Base-by-base conservation (phyloP, 2,797 vertebrate species). In the Carcharodon carcharias region DNA sequence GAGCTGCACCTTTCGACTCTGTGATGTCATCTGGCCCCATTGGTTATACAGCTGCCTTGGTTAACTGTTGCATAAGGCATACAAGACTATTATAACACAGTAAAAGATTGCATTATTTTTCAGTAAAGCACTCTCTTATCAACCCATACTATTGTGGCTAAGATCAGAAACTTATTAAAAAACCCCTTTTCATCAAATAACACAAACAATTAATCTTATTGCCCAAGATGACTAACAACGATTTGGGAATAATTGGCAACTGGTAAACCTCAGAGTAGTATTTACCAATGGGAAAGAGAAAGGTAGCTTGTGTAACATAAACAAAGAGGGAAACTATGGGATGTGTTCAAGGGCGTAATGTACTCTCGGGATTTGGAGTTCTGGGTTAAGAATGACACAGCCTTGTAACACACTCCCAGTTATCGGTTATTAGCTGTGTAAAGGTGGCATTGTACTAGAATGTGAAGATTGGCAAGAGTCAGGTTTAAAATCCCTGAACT, bases 31-130 rank as follows among this genome's bases (percentile, higher is more conserved):
- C 65, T 67, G 61, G 63, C 61, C 40, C 91, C 35, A 23, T 28
- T 93, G 18, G 67, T 45, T 93, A 23, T 67, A 45, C 26, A 50
- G 88, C 50, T 23, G 91, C 45, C 91, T 67, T 65, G 35, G 11
- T 45, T 45, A 67, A 93, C n/a, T 65, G n/a, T 93, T 23, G 40
- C 63, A 93, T 67, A 26, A 67, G 45, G 11, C 58, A 93, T 67
- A 26, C 65, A 93, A 12, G 63, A 40, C 40, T 12, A 26, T 45
- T 93, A 67, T 93, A 67, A 67, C 61, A n/a, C 63, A 93, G 40
- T 67, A 23, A 67, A 67, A 67, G 91, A 92, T 35, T 92, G 35
- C 26, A 54, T 56, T 69, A 95, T 95, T 73, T 95, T 21, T 95
- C 69, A 56, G 94, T 73, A 31, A 6, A 77, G 28, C 45, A 35